A percentile compares a stretch with the other conserved stretches of the same genome.
Conservation (phyloP, 2,113 vertebrate genomes). For the Xenopus laevis region DNA sequence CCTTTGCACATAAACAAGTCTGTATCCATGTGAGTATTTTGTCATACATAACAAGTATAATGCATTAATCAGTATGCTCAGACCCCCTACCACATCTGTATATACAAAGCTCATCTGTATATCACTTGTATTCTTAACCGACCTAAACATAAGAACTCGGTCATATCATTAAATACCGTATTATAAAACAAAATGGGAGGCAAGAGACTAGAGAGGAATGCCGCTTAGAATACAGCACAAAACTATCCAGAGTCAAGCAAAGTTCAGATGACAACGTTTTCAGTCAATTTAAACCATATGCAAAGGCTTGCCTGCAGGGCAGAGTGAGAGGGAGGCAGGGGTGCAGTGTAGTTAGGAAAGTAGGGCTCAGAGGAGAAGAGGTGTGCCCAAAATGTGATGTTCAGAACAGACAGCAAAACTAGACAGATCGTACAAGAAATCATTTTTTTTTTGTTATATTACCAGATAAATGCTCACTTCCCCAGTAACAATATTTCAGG, state of each 20-base stretch:
- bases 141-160: slow-evolving; percentile 68
- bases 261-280: slow-evolving; percentile 38
- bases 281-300: slow-evolving; percentile 46
- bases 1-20: too few relatives aligned
- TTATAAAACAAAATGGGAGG: slow-evolving; percentile 17
- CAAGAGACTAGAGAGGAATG: slow-evolving; percentile 22
- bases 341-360: neutral
- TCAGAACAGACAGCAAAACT: neutral
- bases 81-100: too few relatives aligned
- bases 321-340: neutral
- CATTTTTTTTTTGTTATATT: too few relatives aligned
- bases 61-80: too few relatives aligned
- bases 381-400: neutral
- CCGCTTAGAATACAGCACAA: slow-evolving; percentile 13
- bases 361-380: neutral
- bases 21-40: too few relatives aligned
- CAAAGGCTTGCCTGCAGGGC: slow-evolving; percentile 34
- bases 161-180: neutral
- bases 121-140: slow-evolving; percentile 47
- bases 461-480: too few relatives aligned
- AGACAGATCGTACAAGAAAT: neutral
- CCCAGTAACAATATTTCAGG: too few relatives aligned
- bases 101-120: too few relatives aligned
- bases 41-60: too few relatives aligned
- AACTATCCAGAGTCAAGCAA: slow-evolving; percentile 36